Base-by-base conservation (phyloP, 2,797 vertebrate species). In the Anguilla megastoma region DNA sequence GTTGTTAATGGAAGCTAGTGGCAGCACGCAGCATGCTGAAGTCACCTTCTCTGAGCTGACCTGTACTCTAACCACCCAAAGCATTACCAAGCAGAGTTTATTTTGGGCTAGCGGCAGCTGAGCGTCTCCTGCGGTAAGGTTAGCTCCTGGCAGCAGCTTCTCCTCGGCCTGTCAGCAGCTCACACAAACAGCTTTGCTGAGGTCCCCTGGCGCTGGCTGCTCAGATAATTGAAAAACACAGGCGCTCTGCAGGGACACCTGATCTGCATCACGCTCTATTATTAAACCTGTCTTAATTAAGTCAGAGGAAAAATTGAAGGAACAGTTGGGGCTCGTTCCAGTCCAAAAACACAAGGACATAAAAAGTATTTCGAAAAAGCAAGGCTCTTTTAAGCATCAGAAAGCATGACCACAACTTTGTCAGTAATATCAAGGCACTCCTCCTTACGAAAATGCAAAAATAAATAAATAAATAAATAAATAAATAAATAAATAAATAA, bases 281-380 rank as follows among this genome's bases (percentile, higher is more conserved):
- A 63, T 85, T 85, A 87, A 89, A 33, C 50, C 66, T 41, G 86
- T 84, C 69, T 85, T 76, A 85, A 88, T 88, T 88, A 88, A 85
- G 54, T 50, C 24, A 69, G 63, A 69, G 63, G 63, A 69, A 69
- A 27, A 69, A 69, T 1, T 0, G 5, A 4, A 69, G 24, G 63
- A 10, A 69, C 63, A 69, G 4, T 58, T 16, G 63, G 9, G 27
- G 63, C 63, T 69, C 6, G 24, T n/a, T n/a, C 63, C 63, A 24
- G 6, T 69, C n/a, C 24, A 69, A 27, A 69, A 69, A 69, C 7
- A n/a, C 24, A n/a, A 27, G 9, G 63, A 27, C 63, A 7, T 69
- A n/a, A n/a, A 66, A 69, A n/a, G 12, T 21, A 63, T 21, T 63
- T 63, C 0, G 18, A 58, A 63, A 27, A 27, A 27, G n/a, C 24